Percentiles rank a stretch among this genome's conserved stretches.
phyloP scores from a whole-genome alignment of 1,140 invertebrate genomes.

The Drosophila subobscura region DNA sequence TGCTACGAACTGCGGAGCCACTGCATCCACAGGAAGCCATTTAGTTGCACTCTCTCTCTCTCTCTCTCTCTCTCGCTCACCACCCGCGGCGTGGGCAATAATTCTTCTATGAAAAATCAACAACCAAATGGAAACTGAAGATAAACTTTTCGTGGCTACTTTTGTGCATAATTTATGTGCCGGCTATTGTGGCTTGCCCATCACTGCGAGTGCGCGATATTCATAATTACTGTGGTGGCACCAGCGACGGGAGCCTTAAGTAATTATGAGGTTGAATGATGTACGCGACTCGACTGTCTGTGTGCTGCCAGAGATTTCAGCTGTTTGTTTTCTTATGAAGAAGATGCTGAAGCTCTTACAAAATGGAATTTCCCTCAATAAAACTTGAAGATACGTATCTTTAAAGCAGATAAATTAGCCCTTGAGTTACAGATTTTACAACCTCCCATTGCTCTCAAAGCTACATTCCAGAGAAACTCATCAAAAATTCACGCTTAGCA shows the following conservation, averaged over 20 bases:
- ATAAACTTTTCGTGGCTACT: conserved; percentile 49
- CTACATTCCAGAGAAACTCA: too few species aligned
- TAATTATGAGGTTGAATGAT: background rate
- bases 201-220: conserved; percentile 52
- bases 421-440: too few species aligned
- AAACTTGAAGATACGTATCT: too few species aligned
- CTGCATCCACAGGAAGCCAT: conserved; percentile 65
- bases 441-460: too few species aligned
- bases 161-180: conserved; percentile 43
- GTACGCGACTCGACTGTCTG: background rate
- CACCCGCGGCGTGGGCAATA: conserved; percentile 27
- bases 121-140: conserved; percentile 57
- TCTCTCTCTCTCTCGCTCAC: background rate
- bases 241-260: background rate
- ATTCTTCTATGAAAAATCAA: conserved; percentile 56
- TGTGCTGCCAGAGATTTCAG: background rate
- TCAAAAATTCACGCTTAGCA: background rate
- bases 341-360: too few species aligned
- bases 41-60: conserved; percentile 33
- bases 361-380: too few species aligned
- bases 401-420: too few species aligned
- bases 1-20: background rate
- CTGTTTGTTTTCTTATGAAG: too few species aligned
- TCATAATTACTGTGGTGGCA: conserved; percentile 31
- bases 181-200: conserved; percentile 3